These are phyloP conservation scores for Pipra filicauda DNA, from an alignment of 2,113 vertebrate species.

Conservation along the genomic window DNA sequence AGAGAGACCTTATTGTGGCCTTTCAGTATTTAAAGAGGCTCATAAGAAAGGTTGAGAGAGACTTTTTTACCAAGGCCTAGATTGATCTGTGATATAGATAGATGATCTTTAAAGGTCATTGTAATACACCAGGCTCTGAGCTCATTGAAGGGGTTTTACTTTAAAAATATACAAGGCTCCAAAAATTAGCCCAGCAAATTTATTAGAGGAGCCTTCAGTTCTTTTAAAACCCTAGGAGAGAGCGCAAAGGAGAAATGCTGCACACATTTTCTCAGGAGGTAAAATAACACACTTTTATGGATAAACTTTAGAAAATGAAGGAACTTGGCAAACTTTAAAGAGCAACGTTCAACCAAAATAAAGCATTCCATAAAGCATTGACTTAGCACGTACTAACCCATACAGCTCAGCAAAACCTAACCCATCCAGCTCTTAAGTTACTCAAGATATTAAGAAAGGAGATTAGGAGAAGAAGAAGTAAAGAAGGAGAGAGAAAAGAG, in stretches of 20 bases:
- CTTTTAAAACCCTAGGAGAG: background rate
- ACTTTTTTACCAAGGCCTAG: background rate
- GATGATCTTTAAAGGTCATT: background rate
- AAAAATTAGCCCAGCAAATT: background rate
- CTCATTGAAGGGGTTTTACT: too few species aligned
- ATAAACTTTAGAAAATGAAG: background rate
- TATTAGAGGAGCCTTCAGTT: background rate
- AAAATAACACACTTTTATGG: background rate
- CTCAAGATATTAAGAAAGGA: background rate
- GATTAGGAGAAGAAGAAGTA: background rate
- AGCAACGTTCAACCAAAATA: background rate
- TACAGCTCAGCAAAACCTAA: background rate
- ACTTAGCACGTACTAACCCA: background rate
- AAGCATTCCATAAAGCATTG: background rate
- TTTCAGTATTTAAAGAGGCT: background rate
- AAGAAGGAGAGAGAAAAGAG: background rate
- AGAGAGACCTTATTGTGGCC: background rate
- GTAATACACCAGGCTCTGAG: background rate
- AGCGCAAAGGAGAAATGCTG: background rate
- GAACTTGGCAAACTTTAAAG: background rate
- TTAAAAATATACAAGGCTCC: background rate
- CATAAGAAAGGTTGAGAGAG: background rate
- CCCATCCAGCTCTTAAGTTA: background rate
- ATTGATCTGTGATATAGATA: background rate
- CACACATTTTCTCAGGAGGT: background rate